phyloP scores from a whole-genome alignment of 2,113 vertebrate species.

The Eupsittula cactorum region DNA sequence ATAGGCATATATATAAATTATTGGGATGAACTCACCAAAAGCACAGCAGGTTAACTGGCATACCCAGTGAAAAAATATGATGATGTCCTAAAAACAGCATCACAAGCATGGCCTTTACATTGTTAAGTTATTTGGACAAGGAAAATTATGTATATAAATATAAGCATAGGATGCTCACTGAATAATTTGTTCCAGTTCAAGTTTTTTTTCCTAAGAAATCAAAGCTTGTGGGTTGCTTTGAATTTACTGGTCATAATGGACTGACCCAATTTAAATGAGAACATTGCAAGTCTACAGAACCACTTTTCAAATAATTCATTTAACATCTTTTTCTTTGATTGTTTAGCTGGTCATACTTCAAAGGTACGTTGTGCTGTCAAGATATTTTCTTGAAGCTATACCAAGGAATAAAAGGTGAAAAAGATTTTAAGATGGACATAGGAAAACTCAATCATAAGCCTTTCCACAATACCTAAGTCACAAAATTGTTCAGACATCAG shows the following conservation, averaged over 20 bases:
- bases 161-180: not conserved
- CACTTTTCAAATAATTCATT: not conserved
- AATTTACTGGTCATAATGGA: not conserved
- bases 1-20: not conserved
- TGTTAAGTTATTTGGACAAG: slow-evolving; percentile 35
- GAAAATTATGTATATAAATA: not conserved
- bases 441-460: not conserved
- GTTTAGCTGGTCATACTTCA: not conserved
- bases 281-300: not conserved
- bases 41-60: slow-evolving; percentile 33
- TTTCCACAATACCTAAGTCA: not conserved
- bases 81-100: not conserved
- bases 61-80: not conserved
- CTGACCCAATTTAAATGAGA: not conserved
- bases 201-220: not conserved
- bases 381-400: not conserved
- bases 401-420: not conserved
- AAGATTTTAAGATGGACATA: not conserved
- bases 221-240: not conserved
- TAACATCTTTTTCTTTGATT: not conserved
- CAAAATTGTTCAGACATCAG: not conserved
- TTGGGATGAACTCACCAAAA: slow-evolving; percentile 43
- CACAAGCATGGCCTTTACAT: not conserved
- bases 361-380: not conserved
- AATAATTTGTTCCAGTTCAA: not conserved